Evolutionary conservation across 1,140 invertebrate genomes (phyloP), one percentile per base, ranked within the genome.

Genomic region (Bombus sylvicola): DNA sequence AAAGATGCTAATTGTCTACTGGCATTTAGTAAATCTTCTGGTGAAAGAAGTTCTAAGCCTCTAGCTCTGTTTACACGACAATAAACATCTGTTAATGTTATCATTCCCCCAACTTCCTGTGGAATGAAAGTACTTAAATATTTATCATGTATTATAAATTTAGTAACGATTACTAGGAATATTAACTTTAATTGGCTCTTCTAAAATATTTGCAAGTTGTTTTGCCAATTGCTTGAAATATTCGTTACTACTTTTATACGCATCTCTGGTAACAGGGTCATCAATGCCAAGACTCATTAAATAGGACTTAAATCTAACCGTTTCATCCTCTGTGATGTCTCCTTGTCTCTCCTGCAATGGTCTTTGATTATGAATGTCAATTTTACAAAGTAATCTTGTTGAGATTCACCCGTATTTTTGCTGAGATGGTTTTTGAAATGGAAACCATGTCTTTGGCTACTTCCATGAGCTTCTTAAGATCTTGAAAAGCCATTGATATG

Each of bases 371-470:
- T 90, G 80, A 93, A 77, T 87, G 88, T 43, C 79, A 91, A 91
- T 74, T 85, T 91, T 80, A 86, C 25, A 83, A 90, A 90, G 39
- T 47, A 76, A 88, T 90, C 57, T 78, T 79, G 88, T 91, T 92
- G 84, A 93, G 90, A 94, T 92, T 95, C 95, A 97, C 97, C 96
- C 97, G 97, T 91, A 99, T 98, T 96, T 99, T 99, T 81, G 96
- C 96, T 64, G 99, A 98, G 92, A 99, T 99, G 84, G 96, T 98
- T 94, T 98, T 98, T 1, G 98, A 98, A 88, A 99, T 95, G 5
- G 96, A 94, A 34, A 99, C 99, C 99, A 99, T 99, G 87, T 99
- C 99, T 95, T 99, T 98, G 9, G 99, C 99, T 97, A 98, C 99
- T 81, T 96, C 97, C 97, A 99, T 99, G 1, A 99, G 95, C 92